A percentile compares a stretch with the other conserved stretches of the same genome.
Conservation (phyloP, 2,797 vertebrate species). For the Periophthalmus magnuspinnatus region DNA sequence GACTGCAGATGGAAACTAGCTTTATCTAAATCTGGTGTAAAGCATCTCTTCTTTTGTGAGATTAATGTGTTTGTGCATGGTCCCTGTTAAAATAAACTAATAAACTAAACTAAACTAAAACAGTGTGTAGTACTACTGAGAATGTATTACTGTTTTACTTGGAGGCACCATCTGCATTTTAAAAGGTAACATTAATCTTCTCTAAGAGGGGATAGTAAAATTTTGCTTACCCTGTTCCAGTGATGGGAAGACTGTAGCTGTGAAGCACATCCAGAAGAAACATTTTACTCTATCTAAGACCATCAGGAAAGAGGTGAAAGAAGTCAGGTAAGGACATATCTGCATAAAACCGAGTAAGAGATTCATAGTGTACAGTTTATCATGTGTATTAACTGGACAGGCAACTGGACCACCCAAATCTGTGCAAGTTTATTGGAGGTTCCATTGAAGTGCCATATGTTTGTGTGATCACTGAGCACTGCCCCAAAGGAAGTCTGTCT, state of each 20-base stretch:
- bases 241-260: slow-evolving; percentile 75
- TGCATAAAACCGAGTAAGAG: too few species aligned
- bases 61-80: too few species aligned
- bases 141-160: background rate
- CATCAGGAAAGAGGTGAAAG: slow-evolving; percentile 80
- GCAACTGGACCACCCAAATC: slow-evolving; percentile 80
- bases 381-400: slow-evolving; percentile 41
- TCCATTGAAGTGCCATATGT: slow-evolving; percentile 75
- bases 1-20: too few species aligned
- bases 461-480: slow-evolving; percentile 78
- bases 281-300: slow-evolving; percentile 78
- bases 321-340: slow-evolving; percentile 71
- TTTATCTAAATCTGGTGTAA: too few species aligned
- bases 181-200: slow-evolving; percentile 3
- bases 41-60: too few species aligned
- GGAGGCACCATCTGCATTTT: background rate
- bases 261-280: slow-evolving; percentile 80
- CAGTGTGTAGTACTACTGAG: background rate
- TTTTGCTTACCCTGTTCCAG: slow-evolving; percentile 49
- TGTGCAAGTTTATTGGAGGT: slow-evolving; percentile 81
- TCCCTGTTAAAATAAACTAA: too few species aligned
- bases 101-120: too few species aligned
- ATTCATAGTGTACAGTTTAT: background rate
- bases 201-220: background rate
- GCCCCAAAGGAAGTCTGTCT: slow-evolving; percentile 80